Evolutionary conservation across 2,888 invertebrate species (phyloP).

Genomic region (Rhagonycha fulva): DNA sequence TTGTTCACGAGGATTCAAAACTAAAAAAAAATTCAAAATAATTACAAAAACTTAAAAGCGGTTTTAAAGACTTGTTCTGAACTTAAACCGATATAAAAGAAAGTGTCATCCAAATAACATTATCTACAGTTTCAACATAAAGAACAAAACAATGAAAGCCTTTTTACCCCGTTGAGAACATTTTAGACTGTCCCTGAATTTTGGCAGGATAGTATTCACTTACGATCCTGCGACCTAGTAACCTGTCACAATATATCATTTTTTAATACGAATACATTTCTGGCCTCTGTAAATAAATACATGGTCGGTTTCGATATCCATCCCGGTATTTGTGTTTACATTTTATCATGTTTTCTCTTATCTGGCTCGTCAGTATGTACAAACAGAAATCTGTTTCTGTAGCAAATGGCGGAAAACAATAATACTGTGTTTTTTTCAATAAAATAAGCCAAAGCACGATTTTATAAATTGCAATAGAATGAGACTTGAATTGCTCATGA

Average conservation of each 20-base stretch:
- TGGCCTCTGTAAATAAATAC: not conserved
- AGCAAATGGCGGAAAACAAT: not conserved
- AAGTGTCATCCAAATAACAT: too few species aligned
- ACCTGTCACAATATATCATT: not conserved
- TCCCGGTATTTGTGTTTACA: constrained; percentile 4
- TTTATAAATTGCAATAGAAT: not conserved
- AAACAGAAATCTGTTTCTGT: not conserved
- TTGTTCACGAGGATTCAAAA: too few species aligned
- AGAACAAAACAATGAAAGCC: not conserved
- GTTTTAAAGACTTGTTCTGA: too few species aligned
- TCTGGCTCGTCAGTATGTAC: not conserved
- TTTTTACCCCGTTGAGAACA: not conserved
- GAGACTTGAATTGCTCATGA: constrained; percentile 10
- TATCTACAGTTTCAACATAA: too few species aligned
- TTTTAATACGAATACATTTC: not conserved
- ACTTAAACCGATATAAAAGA: too few species aligned
- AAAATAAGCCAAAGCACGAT: not conserved
- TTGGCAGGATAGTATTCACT: not conserved
- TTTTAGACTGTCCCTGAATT: not conserved
- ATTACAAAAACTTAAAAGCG: too few species aligned
- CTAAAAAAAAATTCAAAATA: too few species aligned
- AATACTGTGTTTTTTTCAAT: not conserved
- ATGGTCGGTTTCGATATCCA: not conserved
- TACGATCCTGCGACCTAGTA: not conserved
- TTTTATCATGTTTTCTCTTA: constrained; percentile 8